Evolutionary conservation across 2,888 invertebrate species (phyloP).

Genomic region (Amphipyra berbera): DNA sequence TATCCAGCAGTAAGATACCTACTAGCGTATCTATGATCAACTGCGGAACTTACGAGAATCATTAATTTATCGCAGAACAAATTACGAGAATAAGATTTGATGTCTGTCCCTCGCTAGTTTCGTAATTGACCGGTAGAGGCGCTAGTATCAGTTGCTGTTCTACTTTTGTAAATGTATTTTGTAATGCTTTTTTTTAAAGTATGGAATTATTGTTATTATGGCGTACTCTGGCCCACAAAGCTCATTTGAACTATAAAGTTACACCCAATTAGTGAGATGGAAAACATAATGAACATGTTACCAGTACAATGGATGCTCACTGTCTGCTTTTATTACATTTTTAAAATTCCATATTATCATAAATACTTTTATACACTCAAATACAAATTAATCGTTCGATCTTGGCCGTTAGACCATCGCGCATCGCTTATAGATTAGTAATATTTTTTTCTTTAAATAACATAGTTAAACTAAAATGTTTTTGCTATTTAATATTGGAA

Average conservation of each 20-base stretch:
- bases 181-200: too few relatives aligned
- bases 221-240: conserved; percentile 24
- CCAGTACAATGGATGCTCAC: conserved; percentile 66
- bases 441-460: conserved; percentile 63
- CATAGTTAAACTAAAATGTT: conserved; percentile 74
- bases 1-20: too few relatives aligned
- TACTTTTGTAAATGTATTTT: neutral
- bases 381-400: conserved; percentile 71
- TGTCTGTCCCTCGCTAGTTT: neutral
- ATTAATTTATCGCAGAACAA: too few relatives aligned
- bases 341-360: conserved; percentile 71
- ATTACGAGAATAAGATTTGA: too few relatives aligned
- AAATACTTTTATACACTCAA: conserved; percentile 74
- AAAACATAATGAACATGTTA: conserved; percentile 67
- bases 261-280: conserved; percentile 63
- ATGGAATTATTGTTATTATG: too few relatives aligned
- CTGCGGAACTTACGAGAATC: neutral
- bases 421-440: conserved; percentile 61
- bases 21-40: neutral
- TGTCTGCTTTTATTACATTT: conserved; percentile 73
- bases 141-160: neutral
- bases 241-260: conserved; percentile 39
- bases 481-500: conserved; percentile 76
- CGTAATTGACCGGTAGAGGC: conserved; percentile 4
- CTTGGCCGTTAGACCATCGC: conserved; percentile 57